Conservation (phyloP, 2,888 invertebrate genomes). For the Caenorhabditis drosophilae region DNA sequence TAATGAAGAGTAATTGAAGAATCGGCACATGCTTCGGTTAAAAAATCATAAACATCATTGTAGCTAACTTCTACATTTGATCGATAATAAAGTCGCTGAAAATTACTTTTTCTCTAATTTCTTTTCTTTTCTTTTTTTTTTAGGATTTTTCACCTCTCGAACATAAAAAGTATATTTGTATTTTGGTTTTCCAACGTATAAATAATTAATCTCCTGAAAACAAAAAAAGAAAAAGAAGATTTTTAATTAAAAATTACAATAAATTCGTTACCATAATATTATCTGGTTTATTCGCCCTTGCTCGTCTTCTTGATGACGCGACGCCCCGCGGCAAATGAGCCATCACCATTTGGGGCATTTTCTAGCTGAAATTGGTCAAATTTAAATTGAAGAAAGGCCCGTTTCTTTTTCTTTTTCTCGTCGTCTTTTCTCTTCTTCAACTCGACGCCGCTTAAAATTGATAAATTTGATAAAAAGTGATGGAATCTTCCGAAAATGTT, state of each 20-base stretch:
- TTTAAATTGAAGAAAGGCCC: background rate
- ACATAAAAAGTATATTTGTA: conserved; percentile 16
- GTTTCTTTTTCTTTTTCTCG: too few relatives aligned
- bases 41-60: conserved; percentile 22
- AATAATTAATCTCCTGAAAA: conserved; percentile 23
- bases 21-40: conserved; percentile 8
- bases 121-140: background rate
- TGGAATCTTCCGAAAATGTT: too few relatives aligned
- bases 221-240: too few relatives aligned
- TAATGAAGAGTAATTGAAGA: conserved; percentile 26
- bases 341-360: conserved; percentile 37
- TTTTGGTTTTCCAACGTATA: conserved; percentile 18
- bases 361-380: conserved; percentile 9
- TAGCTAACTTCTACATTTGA: conserved; percentile 30
- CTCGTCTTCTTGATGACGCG: background rate
- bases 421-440: too few relatives aligned
- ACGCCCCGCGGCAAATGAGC: conserved; percentile 22
- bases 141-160: conserved; percentile 12
- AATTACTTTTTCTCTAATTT: too few relatives aligned
- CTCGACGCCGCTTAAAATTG: too few relatives aligned
- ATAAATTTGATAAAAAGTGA: too few relatives aligned
- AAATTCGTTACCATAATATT: conserved; percentile 14
- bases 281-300: conserved; percentile 16
- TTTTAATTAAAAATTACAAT: too few relatives aligned
- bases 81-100: conserved; percentile 24